Evolutionary conservation across 2,113 vertebrate species (phyloP).

Genomic region (Hypomesus transpacificus): DNA sequence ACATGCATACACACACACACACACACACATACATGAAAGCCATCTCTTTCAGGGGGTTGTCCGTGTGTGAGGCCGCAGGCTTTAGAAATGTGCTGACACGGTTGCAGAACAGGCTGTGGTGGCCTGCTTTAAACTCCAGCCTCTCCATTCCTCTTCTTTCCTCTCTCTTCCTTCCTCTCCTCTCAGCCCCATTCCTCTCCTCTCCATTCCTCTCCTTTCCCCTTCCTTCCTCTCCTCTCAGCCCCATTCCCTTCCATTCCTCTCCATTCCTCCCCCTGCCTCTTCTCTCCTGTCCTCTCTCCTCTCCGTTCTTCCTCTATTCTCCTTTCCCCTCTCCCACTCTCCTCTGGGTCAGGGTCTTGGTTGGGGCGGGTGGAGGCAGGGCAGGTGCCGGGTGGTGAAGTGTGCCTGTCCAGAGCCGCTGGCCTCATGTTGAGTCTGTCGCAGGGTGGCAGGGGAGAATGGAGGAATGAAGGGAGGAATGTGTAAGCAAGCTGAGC

Average conservation of each 20-base stretch:
- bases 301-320: background rate
- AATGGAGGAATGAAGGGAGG: too few relatives aligned
- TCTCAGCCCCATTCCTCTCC: background rate
- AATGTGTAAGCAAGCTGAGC: too few relatives aligned
- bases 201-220: background rate
- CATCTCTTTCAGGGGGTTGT: constrained; percentile 55
- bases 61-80: constrained; percentile 51
- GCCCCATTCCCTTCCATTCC: background rate
- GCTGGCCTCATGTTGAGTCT: too few relatives aligned
- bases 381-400: too few relatives aligned
- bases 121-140: constrained; percentile 50
- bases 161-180: background rate
- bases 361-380: too few relatives aligned
- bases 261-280: background rate
- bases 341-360: too few relatives aligned
- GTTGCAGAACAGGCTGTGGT: constrained; percentile 50
- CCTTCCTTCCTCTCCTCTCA: background rate
- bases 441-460: too few relatives aligned
- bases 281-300: background rate
- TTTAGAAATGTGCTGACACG: constrained; percentile 63
- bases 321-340: background rate
- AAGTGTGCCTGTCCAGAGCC: too few relatives aligned
- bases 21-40: constrained; percentile 37
- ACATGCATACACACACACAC: background rate
- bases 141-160: background rate